Base-by-base conservation (phyloP, 2,888 invertebrate species). In the Dolichomitus sp. region DNA sequence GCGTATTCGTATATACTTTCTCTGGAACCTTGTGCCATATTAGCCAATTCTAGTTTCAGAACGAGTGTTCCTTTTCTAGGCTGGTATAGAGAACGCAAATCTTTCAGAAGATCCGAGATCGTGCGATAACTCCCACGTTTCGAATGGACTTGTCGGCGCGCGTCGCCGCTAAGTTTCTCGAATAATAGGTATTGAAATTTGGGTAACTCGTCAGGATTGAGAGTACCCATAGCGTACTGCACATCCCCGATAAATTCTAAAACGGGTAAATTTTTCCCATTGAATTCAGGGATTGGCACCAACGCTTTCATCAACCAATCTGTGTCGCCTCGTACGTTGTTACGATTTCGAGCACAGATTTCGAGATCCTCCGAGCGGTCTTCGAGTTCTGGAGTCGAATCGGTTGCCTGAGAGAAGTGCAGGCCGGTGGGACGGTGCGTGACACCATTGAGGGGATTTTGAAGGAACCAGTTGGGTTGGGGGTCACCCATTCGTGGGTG, bases 191-290 rank as follows among this genome's bases (percentile, higher is more conserved):
- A 66, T 17, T 23, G 66, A 48, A 66, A 66, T 27, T 48, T 48
- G 1, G 5, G 7, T 5, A 48, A 12, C 11, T 66, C 48, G 9
- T 4, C n/a, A 14, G 11, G 7, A 1, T 66, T 30, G 17, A 66
- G 33, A 48, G 66, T 66, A 4, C 19, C 40, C 66, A 66, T 66
- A 2, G 66, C 66, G 42, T 40, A 40, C 40, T 63, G 17, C 19
- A n/a, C 30, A 30, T 30, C 30, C 4, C 30, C 30, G 2, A 30
- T 30, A 30, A 30, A 30, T 4, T 30, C 30, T 30, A 4, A 2
- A 30, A 30, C 30, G 3, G 30, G 30, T 2, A 30, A 4, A 30
- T 30, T 30, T 30, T 30, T 30, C 30, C 30, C 30, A 4, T 30
- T 4, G 30, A 30, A 30, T 30, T 30, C 30, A 4, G 30, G 4